A percentile compares a stretch with the other conserved stretches of the same genome.
Conservation (phyloP, 2,888 invertebrate species). For the Parnassius smintheus region DNA sequence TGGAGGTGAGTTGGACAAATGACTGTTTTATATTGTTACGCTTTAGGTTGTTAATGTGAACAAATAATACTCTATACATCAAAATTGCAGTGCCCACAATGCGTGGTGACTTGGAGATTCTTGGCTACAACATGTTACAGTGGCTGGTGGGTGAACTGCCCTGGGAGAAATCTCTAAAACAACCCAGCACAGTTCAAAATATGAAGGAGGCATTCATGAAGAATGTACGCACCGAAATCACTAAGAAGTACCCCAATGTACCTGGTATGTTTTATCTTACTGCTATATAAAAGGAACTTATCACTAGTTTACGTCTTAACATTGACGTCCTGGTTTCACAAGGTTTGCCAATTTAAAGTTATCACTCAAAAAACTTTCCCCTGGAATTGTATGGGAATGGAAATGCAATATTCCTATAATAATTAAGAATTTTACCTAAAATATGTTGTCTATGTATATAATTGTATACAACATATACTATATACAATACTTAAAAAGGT, state of each 20-base stretch:
- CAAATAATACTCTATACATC: neutral
- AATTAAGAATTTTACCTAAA: too few species aligned
- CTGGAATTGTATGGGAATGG: too few species aligned
- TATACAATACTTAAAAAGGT: neutral
- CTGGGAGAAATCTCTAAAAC: constrained; percentile 87
- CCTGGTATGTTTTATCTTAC: constrained; percentile 50
- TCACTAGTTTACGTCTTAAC: too few species aligned
- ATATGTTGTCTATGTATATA: too few species aligned
- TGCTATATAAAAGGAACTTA: too few species aligned
- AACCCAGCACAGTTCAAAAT: constrained; percentile 83
- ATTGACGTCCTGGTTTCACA: too few species aligned
- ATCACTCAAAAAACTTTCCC: too few species aligned
- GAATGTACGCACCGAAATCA: constrained; percentile 63
- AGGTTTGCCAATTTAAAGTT: too few species aligned
- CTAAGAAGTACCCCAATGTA: constrained; percentile 60
- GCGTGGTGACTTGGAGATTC: constrained; percentile 96
- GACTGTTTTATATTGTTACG: neutral
- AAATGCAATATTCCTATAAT: too few species aligned
- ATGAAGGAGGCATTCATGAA: constrained; percentile 86
- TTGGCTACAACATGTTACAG: constrained; percentile 95
- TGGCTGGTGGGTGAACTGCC: constrained; percentile 93
- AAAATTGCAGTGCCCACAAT: constrained; percentile 84
- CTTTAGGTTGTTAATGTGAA: too few species aligned
- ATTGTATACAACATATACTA: too few species aligned
- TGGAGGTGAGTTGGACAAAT: constrained; percentile 81